These are phyloP conservation scores for Rhyacophila brunnea DNA, from an alignment of 1,140 invertebrate species.

Conservation along the genomic window DNA sequence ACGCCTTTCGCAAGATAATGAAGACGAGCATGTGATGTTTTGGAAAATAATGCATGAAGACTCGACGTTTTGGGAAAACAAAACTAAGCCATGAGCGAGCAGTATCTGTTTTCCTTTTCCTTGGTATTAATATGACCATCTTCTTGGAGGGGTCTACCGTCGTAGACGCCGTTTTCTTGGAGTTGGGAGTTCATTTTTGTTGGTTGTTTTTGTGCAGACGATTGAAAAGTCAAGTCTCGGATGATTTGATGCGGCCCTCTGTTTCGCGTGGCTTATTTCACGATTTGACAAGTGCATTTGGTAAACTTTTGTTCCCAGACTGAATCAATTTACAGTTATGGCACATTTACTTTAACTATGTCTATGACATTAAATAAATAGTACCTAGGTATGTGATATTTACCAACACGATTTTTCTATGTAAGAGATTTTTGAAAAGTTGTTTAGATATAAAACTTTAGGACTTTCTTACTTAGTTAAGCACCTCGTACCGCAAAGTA, in stretches of 20 bases:
- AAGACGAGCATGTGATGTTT: conserved; percentile 28
- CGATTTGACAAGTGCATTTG: conserved; percentile 8
- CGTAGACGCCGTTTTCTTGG: not conserved
- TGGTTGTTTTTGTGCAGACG: conserved; percentile 12
- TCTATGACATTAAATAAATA: too few relatives aligned
- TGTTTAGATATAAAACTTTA: too few relatives aligned
- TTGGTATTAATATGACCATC: not conserved
- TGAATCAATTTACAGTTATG: conserved; percentile 1
- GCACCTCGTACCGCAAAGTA: too few relatives aligned
- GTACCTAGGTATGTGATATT: too few relatives aligned
- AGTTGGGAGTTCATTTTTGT: conserved; percentile 11
- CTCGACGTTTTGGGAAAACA: conserved; percentile 19
- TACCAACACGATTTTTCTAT: too few relatives aligned
- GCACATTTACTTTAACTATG: too few relatives aligned
- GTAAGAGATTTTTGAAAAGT: too few relatives aligned
- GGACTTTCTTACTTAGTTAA: too few relatives aligned
- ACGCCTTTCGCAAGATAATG: conserved; percentile 23
- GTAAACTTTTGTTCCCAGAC: not conserved
- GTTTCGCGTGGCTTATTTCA: not conserved
- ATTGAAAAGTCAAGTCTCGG: conserved; percentile 21
- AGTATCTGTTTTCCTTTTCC: conserved; percentile 5
- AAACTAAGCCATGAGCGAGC: conserved; percentile 13
- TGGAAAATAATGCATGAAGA: conserved; percentile 29
- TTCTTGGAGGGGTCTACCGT: not conserved
- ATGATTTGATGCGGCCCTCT: not conserved